These are phyloP conservation scores for Parazoanthus swiftii DNA, from an alignment of 92 coral and sea anemone genomes.

Conservation along the genomic window DNA sequence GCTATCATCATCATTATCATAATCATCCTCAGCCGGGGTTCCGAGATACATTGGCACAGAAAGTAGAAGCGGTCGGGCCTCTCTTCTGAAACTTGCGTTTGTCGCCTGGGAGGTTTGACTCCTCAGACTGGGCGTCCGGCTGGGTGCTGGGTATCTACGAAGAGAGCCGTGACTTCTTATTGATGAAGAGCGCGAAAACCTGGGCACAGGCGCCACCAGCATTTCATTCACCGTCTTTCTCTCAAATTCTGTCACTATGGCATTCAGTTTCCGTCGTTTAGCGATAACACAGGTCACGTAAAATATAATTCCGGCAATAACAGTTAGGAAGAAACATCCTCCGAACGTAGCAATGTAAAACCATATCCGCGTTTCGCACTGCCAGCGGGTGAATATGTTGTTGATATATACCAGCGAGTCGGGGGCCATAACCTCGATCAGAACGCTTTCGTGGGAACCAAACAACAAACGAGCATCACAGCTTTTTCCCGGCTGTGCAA, in stretches of 20 bases:
- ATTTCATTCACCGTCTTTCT: conserved; percentile 33
- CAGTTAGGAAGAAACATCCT: conserved; percentile 56
- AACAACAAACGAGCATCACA: conserved; percentile 70
- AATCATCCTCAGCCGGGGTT: neutral
- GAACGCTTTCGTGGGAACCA: conserved; percentile 68
- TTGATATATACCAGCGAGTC: conserved; percentile 39
- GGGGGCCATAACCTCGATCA: conserved; percentile 62
- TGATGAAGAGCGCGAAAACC: conserved; percentile 21
- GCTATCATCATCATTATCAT: neutral
- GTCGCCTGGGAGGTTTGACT: conserved; percentile 55
- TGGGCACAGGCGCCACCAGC: conserved; percentile 24
- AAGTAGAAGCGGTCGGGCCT: conserved; percentile 17
- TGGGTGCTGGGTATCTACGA: conserved; percentile 52
- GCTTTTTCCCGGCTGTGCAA: conserved; percentile 55
- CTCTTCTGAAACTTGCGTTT: conserved; percentile 29
- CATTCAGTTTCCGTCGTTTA: conserved; percentile 15
- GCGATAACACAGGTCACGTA: conserved; percentile 39
- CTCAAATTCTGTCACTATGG: conserved; percentile 6
- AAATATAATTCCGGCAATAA: conserved; percentile 44
- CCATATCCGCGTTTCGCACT: conserved; percentile 83
- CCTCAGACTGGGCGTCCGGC: conserved; percentile 66
- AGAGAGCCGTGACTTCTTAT: conserved; percentile 50
- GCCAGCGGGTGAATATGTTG: conserved; percentile 65
- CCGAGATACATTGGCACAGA: conserved; percentile 37
- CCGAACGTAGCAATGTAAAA: conserved; percentile 75